A percentile compares a stretch with the other conserved stretches of the same genome.
Conservation (phyloP, 2,113 vertebrate species). For the Centropus bengalensis region DNA sequence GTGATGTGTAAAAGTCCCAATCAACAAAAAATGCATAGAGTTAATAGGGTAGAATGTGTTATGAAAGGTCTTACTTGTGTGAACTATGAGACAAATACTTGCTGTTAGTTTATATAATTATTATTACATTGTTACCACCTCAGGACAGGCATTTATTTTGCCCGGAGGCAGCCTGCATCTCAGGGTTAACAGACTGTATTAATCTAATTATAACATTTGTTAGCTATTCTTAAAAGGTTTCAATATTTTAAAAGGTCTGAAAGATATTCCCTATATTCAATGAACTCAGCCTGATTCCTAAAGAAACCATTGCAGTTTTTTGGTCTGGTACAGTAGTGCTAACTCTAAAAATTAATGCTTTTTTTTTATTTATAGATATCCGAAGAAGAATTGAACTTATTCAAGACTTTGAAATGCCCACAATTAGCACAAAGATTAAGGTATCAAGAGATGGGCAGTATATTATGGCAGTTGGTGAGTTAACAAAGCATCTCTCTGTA, state of each 20-base stretch:
- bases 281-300: neutral
- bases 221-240: neutral
- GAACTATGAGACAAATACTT: neutral
- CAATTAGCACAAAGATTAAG: slow-evolving; percentile 90
- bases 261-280: neutral
- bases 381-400: slow-evolving; percentile 97
- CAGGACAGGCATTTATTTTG: neutral
- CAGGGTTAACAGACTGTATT: neutral
- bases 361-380: slow-evolving; percentile 78
- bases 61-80: neutral
- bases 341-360: neutral
- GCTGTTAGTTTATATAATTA: neutral
- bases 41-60: neutral
- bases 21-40: neutral
- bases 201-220: neutral
- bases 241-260: neutral
- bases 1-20: neutral
- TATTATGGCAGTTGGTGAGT: slow-evolving; percentile 91
- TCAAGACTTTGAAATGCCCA: slow-evolving; percentile 99
- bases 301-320: neutral
- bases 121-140: neutral
- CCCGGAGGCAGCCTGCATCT: neutral
- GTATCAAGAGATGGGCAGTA: slow-evolving; percentile 96
- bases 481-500: neutral
- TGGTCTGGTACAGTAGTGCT: neutral